phyloP scores from a whole-genome alignment of 2,888 invertebrate species.

The Entomobrya proxima region DNA sequence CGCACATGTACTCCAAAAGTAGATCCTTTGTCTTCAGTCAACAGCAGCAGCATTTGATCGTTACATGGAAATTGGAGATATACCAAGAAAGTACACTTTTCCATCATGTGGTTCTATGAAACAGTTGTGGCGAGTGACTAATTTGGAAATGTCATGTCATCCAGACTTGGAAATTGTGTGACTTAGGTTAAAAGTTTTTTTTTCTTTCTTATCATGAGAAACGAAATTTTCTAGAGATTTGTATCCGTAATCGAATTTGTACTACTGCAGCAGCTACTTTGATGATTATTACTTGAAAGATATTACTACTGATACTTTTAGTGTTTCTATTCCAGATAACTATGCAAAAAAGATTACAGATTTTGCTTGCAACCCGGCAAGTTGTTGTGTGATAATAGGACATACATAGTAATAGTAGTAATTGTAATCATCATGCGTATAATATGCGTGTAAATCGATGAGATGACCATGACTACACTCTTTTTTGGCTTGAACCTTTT shows the following conservation, averaged over 20 bases:
- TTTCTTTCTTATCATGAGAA: background rate
- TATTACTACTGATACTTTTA: background rate
- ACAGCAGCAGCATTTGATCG: too few relatives aligned
- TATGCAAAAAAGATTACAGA: background rate
- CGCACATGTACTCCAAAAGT: too few relatives aligned
- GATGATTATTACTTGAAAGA: background rate
- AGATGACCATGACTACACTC: too few relatives aligned
- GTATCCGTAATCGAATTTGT: background rate
- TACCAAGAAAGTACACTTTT: too few relatives aligned
- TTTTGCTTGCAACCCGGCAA: slow-evolving; percentile 38
- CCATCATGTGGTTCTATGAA: too few relatives aligned
- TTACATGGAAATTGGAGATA: too few relatives aligned
- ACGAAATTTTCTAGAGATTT: background rate
- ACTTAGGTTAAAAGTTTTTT: background rate
- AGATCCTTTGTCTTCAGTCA: background rate
- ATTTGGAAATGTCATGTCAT: too few relatives aligned
- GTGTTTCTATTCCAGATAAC: background rate
- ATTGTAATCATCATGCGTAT: too few relatives aligned
- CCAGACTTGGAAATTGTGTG: too few relatives aligned
- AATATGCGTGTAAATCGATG: too few relatives aligned
- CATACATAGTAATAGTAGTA: background rate
- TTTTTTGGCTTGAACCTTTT: too few relatives aligned
- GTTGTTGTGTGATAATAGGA: slow-evolving; percentile 43
- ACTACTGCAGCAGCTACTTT: background rate
- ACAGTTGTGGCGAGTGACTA: too few relatives aligned